A percentile compares a stretch with the other conserved stretches of the same genome.
Conservation (phyloP, 2,797 vertebrate genomes). For the Pogoniulus pusillus region DNA sequence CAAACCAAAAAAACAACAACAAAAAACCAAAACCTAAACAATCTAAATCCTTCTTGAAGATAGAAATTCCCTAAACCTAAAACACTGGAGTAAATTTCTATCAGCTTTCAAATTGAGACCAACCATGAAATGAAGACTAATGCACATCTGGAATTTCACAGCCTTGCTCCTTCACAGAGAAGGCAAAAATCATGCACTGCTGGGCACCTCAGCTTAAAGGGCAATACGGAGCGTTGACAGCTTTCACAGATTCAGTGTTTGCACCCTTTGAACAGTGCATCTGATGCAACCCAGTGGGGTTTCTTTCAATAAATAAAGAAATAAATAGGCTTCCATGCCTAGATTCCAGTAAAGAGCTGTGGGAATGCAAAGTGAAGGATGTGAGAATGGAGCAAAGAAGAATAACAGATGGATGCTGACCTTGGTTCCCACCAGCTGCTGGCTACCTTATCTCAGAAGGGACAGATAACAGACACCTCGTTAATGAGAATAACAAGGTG, state of each 20-base stretch:
- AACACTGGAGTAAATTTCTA: background rate
- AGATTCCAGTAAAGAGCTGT: background rate
- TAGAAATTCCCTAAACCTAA: background rate
- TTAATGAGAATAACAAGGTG: no score
- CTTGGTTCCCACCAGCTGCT: no score
- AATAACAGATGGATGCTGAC: no score
- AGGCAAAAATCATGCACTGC: background rate
- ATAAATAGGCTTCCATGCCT: background rate
- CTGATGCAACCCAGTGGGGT: background rate
- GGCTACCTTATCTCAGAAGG: no score
- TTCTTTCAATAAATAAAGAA: background rate
- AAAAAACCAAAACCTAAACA: accelerated
- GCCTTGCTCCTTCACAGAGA: background rate
- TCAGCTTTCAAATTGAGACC: background rate
- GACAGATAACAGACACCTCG: no score
- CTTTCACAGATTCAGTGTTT: background rate
- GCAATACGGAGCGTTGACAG: background rate
- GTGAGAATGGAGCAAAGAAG: no score
- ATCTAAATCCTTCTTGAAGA: background rate
- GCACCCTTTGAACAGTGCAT: background rate
- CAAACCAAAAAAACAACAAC: no score
- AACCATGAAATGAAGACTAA: background rate
- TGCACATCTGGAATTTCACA: background rate
- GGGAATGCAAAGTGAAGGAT: no score
- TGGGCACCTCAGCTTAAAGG: background rate